phyloP scores from a whole-genome alignment of 2,113 vertebrate genomes.

The Proterorhinus semilunaris region DNA sequence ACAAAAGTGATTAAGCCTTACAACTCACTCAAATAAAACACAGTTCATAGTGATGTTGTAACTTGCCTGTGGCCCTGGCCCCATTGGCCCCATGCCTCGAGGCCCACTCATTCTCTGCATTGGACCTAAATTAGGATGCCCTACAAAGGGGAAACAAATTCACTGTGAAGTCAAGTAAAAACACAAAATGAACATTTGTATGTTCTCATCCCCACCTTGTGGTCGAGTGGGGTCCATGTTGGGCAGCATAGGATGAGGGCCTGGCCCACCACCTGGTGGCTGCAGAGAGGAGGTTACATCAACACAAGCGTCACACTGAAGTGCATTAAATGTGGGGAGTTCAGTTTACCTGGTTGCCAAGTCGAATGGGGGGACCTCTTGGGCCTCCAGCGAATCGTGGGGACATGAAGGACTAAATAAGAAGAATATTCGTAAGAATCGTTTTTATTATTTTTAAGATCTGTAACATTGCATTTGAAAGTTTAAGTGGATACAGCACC shows the following conservation, averaged over 20 bases:
- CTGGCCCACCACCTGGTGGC: slow-evolving; percentile 94
- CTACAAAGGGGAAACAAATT: slow-evolving; percentile 54
- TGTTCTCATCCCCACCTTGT: slow-evolving; percentile 82
- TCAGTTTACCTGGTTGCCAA: slow-evolving; percentile 91
- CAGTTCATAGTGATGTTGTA: not conserved
- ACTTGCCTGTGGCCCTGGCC: slow-evolving; percentile 93
- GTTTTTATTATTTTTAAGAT: not conserved
- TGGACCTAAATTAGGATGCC: slow-evolving; percentile 93
- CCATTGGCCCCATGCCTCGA: slow-evolving; percentile 98
- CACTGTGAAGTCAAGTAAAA: not conserved
- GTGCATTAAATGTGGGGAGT: not conserved
- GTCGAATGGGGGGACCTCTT: slow-evolving; percentile 92
- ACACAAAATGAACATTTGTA: not conserved
- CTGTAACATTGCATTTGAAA: not conserved
- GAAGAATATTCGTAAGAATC: too few relatives aligned
- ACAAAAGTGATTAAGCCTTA: slow-evolving; percentile 1
- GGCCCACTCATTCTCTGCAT: slow-evolving; percentile 99
- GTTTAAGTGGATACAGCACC: slow-evolving; percentile 27
- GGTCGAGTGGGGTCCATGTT: slow-evolving; percentile 98
- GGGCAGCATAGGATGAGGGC: slow-evolving; percentile 95
- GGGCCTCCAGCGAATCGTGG: slow-evolving; percentile 96
- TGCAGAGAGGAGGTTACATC: slow-evolving; percentile 41
- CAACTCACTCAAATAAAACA: not conserved
- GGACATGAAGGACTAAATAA: slow-evolving; percentile 96
- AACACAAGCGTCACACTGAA: not conserved